Base-by-base conservation (phyloP, 2,797 vertebrate species). In the Crypturellus tataupa region DNA sequence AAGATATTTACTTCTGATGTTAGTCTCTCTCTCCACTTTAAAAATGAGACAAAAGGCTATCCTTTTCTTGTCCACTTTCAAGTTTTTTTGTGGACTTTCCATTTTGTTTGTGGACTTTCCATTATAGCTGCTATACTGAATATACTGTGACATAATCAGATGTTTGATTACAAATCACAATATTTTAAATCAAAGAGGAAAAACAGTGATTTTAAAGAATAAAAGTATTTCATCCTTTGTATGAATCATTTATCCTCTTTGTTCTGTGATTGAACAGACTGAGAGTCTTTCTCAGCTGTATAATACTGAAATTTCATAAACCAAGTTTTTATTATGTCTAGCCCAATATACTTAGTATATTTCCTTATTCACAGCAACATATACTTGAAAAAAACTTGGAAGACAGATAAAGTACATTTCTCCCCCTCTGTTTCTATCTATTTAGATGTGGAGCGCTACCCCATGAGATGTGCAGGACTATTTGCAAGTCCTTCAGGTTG, bases 401-500 rank as follows among this genome's bases (percentile, higher is more conserved):
- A 86, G 91, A 55, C 33, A 79, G 12, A 55, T 46, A 31, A 88
- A 65, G 35, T 24, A 33, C 33, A 12, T 60, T 93, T 89, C 71
- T 95, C 7, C 10, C 13, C 31, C 37, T 95, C 51, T 72, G n/a
- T 93, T 90, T 95, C 46, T 97, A 72, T 95, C 83, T 94, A 76
- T 96, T 39, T 86, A 99, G 99, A 84, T 97, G 94, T 39, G 98
- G 98, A 70, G 88, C 96, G 76, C 95, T 99, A 69, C 97, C 98
- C 76, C 95, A 35, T 75, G 97, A 98, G 86, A 96, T 97, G 27
- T 97, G 97, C 44, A 97, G 95, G 94, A 98, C 97, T 67, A 95
- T 99, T 95, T 99, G 98, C 95, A 99, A 98, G 93, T 97, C 98
- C 86, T 98, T 98, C 95, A 98, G 96, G 37, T 90, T 99, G n/a